Evolutionary conservation across 2,888 invertebrate genomes (phyloP).

Genomic region (Drosophila lacicola): DNA sequence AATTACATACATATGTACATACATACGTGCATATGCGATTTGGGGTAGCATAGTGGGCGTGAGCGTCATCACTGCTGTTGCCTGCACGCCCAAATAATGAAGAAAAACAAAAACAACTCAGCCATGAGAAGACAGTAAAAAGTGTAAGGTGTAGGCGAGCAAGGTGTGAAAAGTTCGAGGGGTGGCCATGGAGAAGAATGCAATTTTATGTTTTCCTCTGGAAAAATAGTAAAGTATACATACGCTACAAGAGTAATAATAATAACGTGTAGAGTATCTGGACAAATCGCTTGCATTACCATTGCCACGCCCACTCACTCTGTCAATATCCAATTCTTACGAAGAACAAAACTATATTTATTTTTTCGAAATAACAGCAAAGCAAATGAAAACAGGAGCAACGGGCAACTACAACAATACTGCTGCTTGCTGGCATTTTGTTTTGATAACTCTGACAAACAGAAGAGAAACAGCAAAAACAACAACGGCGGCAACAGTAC

Average conservation of each 20-base stretch:
- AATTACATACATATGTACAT: conserved; percentile 35
- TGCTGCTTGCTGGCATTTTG: conserved; percentile 62
- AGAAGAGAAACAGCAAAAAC: conserved; percentile 68
- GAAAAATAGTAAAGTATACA: conserved; percentile 18
- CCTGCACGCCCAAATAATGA: conserved; percentile 65
- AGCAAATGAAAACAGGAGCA: conserved; percentile 55
- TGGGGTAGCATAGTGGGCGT: conserved; percentile 36
- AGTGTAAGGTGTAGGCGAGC: conserved; percentile 33
- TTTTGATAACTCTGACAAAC: conserved; percentile 79
- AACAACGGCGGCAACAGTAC: conserved; percentile 35
- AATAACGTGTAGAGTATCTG: conserved; percentile 16
- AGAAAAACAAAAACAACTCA: conserved; percentile 46
- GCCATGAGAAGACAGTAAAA: conserved; percentile 39
- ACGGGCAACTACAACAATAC: conserved; percentile 45
- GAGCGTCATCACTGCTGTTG: conserved; percentile 31
- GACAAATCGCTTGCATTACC: conserved; percentile 9
- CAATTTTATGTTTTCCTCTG: conserved; percentile 17
- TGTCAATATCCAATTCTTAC: conserved; percentile 1
- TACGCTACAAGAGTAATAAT: conserved; percentile 29
- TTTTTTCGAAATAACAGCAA: conserved; percentile 60
- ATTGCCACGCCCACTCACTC: too few species aligned
- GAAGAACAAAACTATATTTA: conserved; percentile 59
- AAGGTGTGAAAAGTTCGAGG: conserved; percentile 17
- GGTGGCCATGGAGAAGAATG: conserved; percentile 19
- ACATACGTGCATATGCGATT: conserved; percentile 5